Percentiles rank a stretch among this genome's conserved stretches.
Evolutionary conservation across 2,888 invertebrate species (phyloP).

Genomic region (Iphiclides podalirius): DNA sequence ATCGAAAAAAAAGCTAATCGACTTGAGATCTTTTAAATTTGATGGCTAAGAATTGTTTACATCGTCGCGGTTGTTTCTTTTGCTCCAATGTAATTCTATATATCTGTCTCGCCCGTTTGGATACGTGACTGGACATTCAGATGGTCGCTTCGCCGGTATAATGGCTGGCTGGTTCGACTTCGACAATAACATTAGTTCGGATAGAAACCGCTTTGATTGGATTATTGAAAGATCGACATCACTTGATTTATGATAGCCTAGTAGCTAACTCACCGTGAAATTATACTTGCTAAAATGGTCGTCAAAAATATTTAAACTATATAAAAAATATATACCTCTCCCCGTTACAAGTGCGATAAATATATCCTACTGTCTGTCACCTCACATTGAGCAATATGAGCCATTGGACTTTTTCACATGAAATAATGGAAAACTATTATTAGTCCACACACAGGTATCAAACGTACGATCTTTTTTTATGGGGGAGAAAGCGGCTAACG

Average conservation of each 20-base stretch:
- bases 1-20: constrained; percentile 27
- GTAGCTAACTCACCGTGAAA: constrained; percentile 25
- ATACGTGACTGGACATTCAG: constrained; percentile 71
- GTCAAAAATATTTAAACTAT: too few species aligned
- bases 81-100: constrained; percentile 31
- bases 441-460: too few species aligned
- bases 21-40: constrained; percentile 34
- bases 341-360: too few species aligned
- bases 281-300: not conserved
- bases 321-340: constrained; percentile 1
- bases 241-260: constrained; percentile 51
- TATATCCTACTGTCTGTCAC: too few species aligned
- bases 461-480: too few species aligned
- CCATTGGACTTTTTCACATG: too few species aligned
- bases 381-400: too few species aligned
- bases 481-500: too few species aligned
- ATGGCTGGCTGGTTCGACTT: constrained; percentile 69
- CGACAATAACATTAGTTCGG: constrained; percentile 74
- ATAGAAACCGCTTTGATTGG: constrained; percentile 68
- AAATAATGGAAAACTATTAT: too few species aligned
- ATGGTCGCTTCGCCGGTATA: constrained; percentile 61
- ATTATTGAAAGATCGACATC: constrained; percentile 71
- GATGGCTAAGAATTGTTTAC: constrained; percentile 49
- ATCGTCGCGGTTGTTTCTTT: constrained; percentile 44
- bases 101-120: constrained; percentile 35